phyloP scores from a whole-genome alignment of 2,113 vertebrate species.

The Mixornis gularis region DNA sequence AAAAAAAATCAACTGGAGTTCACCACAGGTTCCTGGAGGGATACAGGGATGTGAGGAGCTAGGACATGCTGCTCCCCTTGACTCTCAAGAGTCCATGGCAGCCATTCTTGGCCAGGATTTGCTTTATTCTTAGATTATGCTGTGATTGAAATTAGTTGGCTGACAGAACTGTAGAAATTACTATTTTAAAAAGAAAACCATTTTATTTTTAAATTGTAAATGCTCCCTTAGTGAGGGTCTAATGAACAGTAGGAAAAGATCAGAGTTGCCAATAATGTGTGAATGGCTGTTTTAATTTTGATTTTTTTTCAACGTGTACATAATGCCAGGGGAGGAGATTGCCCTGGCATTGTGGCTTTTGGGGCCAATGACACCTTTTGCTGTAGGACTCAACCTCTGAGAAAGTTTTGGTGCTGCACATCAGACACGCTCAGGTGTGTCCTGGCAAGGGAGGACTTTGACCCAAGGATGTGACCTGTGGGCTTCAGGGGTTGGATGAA shows the following conservation, averaged over 20 bases:
- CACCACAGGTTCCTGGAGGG: conserved; percentile 8
- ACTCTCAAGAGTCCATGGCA: neutral
- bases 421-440: neutral
- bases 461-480: neutral
- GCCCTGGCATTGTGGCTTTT: neutral
- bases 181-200: neutral
- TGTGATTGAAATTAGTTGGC: conserved; percentile 42
- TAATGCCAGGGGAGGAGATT: neutral
- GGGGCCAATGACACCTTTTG: conserved; percentile 38
- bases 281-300: neutral
- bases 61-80: neutral
- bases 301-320: neutral
- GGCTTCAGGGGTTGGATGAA: neutral
- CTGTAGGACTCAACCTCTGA: neutral
- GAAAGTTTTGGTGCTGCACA: neutral
- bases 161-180: conserved; percentile 13
- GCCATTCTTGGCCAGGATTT: conserved; percentile 11
- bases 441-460: neutral
- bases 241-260: neutral
- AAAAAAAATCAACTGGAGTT: conserved; percentile 21
- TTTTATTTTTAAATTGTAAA: conserved; percentile 24
- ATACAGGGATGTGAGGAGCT: conserved; percentile 1
- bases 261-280: neutral
- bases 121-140: conserved; percentile 46
- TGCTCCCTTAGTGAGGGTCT: neutral